These are phyloP conservation scores for Drosophila ambigua DNA, from an alignment of 1,140 invertebrate species.

Conservation along the genomic window DNA sequence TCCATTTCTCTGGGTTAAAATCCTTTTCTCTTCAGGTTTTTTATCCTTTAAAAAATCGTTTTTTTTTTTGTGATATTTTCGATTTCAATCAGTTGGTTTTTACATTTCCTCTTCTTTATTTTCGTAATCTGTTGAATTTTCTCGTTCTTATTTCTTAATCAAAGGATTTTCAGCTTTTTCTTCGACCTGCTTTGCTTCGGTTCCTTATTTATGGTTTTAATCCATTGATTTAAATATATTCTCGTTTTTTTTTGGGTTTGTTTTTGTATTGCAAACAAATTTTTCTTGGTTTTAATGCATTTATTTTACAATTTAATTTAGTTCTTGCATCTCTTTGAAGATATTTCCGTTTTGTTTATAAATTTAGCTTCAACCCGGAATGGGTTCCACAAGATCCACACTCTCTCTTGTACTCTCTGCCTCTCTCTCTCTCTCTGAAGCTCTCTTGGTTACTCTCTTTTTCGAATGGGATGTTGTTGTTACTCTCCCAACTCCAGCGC, in stretches of 20 bases:
- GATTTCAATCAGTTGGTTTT: conserved; percentile 13
- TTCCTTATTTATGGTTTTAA: background rate
- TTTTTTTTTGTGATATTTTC: background rate
- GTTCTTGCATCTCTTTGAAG: background rate
- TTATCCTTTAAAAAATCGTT: too few species aligned
- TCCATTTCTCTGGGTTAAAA: background rate
- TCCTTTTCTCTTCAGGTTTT: too few species aligned
- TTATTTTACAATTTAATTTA: background rate
- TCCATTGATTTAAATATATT: conserved; percentile 12
- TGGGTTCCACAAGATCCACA: conserved; percentile 29
- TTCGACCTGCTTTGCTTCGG: background rate
- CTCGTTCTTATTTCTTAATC: too few species aligned
- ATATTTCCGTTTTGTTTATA: conserved; percentile 47
- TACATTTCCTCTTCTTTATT: background rate
- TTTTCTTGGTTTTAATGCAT: background rate
- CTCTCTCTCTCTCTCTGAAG: conserved; percentile 2
- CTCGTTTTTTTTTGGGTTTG: conserved; percentile 7
- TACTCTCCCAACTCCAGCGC: conserved; percentile 33
- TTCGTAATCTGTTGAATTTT: too few species aligned
- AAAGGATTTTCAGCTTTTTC: too few species aligned
- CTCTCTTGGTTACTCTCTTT: conserved; percentile 26
- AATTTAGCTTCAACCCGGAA: conserved; percentile 21
- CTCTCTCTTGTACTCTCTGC: conserved; percentile 8
- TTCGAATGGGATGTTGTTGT: background rate
- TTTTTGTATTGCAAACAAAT: background rate